Conservation (phyloP, 2,888 invertebrate genomes). For the Drosophila helvetica region DNA sequence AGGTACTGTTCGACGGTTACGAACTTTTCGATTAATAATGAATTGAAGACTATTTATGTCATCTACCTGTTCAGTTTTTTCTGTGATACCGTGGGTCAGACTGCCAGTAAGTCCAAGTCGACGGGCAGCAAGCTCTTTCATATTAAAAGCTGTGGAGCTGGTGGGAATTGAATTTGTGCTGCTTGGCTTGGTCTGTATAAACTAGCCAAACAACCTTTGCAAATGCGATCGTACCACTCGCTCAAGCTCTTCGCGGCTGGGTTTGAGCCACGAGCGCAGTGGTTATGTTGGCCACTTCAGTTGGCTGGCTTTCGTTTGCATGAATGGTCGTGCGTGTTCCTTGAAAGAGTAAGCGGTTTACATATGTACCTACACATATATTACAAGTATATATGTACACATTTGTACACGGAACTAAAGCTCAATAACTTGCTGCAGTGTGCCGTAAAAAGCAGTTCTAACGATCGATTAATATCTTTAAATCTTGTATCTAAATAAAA, state of each 20-base stretch:
- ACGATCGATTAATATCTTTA: not conserved
- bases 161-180: not conserved
- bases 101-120: not conserved
- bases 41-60: too few relatives aligned
- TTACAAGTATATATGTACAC: not conserved
- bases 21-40: not conserved
- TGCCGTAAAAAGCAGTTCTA: not conserved
- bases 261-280: slow-evolving; percentile 45
- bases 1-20: not conserved
- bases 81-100: too few relatives aligned
- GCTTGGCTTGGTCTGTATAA: slow-evolving; percentile 17
- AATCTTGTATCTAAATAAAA: not conserved
- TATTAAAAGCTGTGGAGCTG: slow-evolving; percentile 9
- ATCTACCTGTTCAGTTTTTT: not conserved
- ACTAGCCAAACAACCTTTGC: slow-evolving; percentile 56
- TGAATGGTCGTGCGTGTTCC: slow-evolving; percentile 50
- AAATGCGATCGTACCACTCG: slow-evolving; percentile 3
- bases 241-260: slow-evolving; percentile 40
- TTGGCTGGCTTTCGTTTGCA: slow-evolving; percentile 62
- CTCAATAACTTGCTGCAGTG: not conserved
- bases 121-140: not conserved
- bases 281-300: slow-evolving; percentile 53
- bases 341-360: slow-evolving; percentile 19
- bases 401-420: not conserved
- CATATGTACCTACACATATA: slow-evolving; percentile 4